These are phyloP conservation scores for Hypanus sabinus DNA, from an alignment of 2,113 vertebrate genomes.

Conservation along the genomic window DNA sequence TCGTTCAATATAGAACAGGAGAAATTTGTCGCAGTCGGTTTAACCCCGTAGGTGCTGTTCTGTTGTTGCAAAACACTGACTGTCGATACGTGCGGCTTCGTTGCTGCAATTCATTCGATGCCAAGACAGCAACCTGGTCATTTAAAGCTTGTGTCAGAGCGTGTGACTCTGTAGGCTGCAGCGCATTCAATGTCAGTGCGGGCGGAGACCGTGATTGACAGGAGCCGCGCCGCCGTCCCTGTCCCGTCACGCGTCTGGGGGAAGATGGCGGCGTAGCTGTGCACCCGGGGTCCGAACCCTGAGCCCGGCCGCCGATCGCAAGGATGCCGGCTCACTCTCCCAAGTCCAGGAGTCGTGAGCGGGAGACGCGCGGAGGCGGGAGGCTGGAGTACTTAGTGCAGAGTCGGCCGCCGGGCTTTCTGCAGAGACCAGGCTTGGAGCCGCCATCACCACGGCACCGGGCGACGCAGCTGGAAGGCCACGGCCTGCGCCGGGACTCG, in stretches of 20 bases:
- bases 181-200: neutral
- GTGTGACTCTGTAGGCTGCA: neutral
- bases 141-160: neutral
- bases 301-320: constrained; percentile 16
- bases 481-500: constrained; percentile 70
- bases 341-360: constrained; percentile 53
- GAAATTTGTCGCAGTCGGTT: too few species aligned
- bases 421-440: constrained; percentile 61
- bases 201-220: constrained; percentile 42
- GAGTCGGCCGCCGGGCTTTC: constrained; percentile 53
- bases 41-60: too few species aligned
- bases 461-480: constrained; percentile 60
- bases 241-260: constrained; percentile 39
- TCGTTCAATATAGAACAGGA: too few species aligned
- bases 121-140: neutral
- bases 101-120: neutral
- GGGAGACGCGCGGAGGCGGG: constrained; percentile 50
- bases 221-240: neutral
- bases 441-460: constrained; percentile 61
- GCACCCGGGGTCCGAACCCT: too few species aligned
- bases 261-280: too few species aligned
- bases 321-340: constrained; percentile 50
- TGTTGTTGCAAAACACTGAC: neutral
- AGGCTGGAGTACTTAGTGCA: constrained; percentile 77
- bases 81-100: neutral